Evolutionary conservation across 2,797 vertebrate species (phyloP).

Genomic region (Craterocephalus amniculus): DNA sequence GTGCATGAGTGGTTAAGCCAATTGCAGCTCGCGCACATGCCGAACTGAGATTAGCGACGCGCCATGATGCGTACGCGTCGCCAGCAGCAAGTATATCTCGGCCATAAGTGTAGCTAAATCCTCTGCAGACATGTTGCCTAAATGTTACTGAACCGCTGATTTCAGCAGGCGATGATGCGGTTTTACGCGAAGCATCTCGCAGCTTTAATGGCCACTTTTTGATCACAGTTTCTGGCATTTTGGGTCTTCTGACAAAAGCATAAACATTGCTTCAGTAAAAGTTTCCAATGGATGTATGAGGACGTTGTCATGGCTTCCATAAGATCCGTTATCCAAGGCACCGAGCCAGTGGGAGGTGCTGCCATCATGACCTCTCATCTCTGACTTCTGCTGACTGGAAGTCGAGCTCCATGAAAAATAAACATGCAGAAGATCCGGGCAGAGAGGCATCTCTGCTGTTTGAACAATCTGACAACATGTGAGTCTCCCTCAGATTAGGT

Average conservation of each 20-base stretch:
- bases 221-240: too few relatives aligned
- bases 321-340: constrained; percentile 5
- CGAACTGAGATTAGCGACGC: too few relatives aligned
- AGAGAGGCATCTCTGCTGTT: constrained; percentile 9
- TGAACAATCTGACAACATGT: constrained; percentile 16
- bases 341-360: background rate
- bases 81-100: too few relatives aligned
- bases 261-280: background rate
- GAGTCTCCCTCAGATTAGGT: background rate
- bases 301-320: background rate
- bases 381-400: constrained; percentile 16
- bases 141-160: background rate
- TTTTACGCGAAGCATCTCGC: too few relatives aligned
- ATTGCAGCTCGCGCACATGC: too few relatives aligned
- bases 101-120: too few relatives aligned
- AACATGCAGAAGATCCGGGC: constrained; percentile 3
- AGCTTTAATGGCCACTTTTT: too few relatives aligned
- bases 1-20: too few relatives aligned
- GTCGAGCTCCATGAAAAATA: constrained; percentile 22
- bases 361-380: background rate
- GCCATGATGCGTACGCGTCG: too few relatives aligned
- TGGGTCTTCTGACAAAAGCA: too few relatives aligned
- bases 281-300: background rate
- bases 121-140: too few relatives aligned
- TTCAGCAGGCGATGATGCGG: background rate